Conservation (phyloP, 1,140 invertebrate species). For the Oscheius sp. region DNA sequence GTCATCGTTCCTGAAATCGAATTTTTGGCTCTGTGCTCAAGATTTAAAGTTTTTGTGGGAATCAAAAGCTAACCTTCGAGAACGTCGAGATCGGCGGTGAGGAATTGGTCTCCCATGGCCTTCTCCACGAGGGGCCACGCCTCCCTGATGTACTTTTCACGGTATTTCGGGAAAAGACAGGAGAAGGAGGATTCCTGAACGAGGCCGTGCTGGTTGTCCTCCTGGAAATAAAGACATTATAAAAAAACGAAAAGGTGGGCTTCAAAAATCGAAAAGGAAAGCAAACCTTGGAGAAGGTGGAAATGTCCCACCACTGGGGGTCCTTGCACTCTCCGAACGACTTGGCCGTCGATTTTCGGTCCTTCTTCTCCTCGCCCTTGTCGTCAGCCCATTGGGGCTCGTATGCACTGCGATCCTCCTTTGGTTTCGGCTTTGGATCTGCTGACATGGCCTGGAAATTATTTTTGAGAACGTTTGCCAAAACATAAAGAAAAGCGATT, state of each 20-base stretch:
- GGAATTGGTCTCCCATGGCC: constrained; percentile 67
- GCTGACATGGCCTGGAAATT: too few relatives aligned
- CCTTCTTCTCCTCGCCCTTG: constrained; percentile 15
- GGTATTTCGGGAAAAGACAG: constrained; percentile 81
- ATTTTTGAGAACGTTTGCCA: too few relatives aligned
- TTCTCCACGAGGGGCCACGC: constrained; percentile 92
- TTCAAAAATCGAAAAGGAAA: too few relatives aligned
- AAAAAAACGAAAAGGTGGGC: not conserved
- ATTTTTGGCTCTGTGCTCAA: not conserved
- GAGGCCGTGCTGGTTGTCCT: constrained; percentile 80
- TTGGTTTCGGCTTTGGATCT: too few relatives aligned
- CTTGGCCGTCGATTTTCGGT: constrained; percentile 19
- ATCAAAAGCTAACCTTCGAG: constrained; percentile 53
- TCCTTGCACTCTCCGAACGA: constrained; percentile 46
- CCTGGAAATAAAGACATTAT: constrained; percentile 52
- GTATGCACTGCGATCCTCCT: constrained; percentile 5
- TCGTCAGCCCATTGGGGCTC: constrained; percentile 31
- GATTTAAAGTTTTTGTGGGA: not conserved
- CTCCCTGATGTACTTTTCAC: constrained; percentile 92
- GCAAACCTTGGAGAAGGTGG: constrained; percentile 76
- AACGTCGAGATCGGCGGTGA: constrained; percentile 88
- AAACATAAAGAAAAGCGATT: too few relatives aligned
- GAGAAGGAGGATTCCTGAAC: constrained; percentile 77
- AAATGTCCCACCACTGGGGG: constrained; percentile 71
- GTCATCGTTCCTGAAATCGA: constrained; percentile 77